A percentile compares a stretch with the other conserved stretches of the same genome.
These are phyloP conservation scores for Pongo abelii DNA, from an alignment of 2,113 vertebrate genomes.

Conservation along the genomic window DNA sequence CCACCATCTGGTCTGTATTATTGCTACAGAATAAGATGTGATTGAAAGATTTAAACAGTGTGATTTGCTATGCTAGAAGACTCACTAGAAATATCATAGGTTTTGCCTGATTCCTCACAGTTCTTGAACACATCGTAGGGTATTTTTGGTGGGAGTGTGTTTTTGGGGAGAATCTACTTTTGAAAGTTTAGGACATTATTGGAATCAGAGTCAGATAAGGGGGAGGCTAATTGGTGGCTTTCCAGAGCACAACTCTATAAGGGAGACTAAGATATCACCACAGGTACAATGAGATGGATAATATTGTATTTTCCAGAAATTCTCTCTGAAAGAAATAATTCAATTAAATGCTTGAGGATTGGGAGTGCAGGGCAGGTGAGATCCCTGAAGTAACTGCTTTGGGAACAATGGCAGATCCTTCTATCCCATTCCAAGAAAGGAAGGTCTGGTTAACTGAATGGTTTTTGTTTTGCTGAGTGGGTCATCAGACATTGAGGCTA, in stretches of 20 bases:
- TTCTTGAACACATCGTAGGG: not conserved
- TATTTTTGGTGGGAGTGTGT: not conserved
- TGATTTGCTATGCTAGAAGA: not conserved
- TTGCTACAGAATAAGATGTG: not conserved
- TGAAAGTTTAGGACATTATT: not conserved
- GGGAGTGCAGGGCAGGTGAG: not conserved
- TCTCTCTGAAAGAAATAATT: not conserved
- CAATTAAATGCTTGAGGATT: not conserved
- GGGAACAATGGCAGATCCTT: not conserved
- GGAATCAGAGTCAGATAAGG: not conserved
- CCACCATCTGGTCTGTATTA: not conserved
- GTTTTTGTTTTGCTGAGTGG: not conserved
- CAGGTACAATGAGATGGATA: not conserved
- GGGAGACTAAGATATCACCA: not conserved
- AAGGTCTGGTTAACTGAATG: not conserved
- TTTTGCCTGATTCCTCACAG: not conserved
- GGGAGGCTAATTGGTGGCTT: not conserved
- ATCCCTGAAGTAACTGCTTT: not conserved
- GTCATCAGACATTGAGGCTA: not conserved
- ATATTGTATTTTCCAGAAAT: not conserved
- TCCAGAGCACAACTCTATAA: not conserved
- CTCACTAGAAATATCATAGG: not conserved
- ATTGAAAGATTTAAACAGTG: not conserved
- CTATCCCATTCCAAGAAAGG: not conserved
- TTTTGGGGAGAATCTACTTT: not conserved